phyloP scores from a whole-genome alignment of 2,113 vertebrate genomes.

The Dromiciops gliroides region DNA sequence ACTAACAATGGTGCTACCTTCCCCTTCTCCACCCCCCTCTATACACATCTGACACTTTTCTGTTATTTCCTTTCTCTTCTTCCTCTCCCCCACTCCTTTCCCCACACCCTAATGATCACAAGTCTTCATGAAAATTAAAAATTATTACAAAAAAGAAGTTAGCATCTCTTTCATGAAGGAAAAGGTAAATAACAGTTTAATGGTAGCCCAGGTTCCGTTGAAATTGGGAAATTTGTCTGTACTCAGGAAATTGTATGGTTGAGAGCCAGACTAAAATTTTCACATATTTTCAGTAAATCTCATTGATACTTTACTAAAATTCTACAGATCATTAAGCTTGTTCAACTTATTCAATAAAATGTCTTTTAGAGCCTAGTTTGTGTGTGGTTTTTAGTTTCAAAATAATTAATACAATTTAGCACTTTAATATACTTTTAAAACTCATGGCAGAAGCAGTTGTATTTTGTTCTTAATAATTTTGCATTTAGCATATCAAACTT shows the following conservation, averaged over 20 bases:
- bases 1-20: too few relatives aligned
- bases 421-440: background rate
- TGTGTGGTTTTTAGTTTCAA: background rate
- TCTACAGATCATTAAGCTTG: background rate
- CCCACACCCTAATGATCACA: too few relatives aligned
- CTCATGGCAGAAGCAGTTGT: background rate
- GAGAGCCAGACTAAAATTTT: background rate
- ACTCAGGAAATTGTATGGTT: background rate
- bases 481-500: background rate
- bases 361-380: background rate
- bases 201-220: background rate
- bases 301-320: background rate
- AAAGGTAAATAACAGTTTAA: too few relatives aligned
- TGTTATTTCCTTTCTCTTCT: too few relatives aligned
- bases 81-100: too few relatives aligned
- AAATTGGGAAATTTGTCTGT: background rate
- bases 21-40: too few relatives aligned
- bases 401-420: background rate
- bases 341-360: background rate
- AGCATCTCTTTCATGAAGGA: too few relatives aligned
- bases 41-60: too few relatives aligned
- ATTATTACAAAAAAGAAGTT: too few relatives aligned
- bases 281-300: background rate
- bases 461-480: background rate
- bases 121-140: too few relatives aligned